Conservation (phyloP, 1,140 invertebrate genomes). For the Cydia amplana region DNA sequence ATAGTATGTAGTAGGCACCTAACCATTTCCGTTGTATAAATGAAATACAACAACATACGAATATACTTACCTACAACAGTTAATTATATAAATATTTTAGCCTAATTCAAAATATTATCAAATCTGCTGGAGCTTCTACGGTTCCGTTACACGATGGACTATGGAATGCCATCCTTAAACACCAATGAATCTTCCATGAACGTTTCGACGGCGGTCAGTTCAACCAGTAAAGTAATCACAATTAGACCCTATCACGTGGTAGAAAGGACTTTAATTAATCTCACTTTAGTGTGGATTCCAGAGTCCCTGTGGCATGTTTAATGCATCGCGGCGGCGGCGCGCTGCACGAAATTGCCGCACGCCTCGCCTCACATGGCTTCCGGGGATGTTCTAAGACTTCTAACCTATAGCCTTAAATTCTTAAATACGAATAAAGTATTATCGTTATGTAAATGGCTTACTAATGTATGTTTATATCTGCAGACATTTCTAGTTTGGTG, state of each 20-base stretch:
- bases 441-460: not conserved
- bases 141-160: not conserved
- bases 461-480: too few species aligned
- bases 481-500: too few species aligned
- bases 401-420: not conserved
- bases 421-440: not conserved
- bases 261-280: not conserved
- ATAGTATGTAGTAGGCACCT: too few species aligned
- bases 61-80: too few species aligned
- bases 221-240: not conserved
- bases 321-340: not conserved
- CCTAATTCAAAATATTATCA: not conserved
- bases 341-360: not conserved
- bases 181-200: not conserved
- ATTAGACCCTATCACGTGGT: not conserved
- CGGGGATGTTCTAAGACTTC: not conserved
- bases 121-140: not conserved
- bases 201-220: not conserved
- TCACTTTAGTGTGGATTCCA: not conserved
- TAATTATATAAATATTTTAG: too few species aligned
- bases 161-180: not conserved
- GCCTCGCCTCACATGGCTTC: not conserved
- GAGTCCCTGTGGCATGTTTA: conserved; percentile 1
- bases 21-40: too few species aligned
- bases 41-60: too few species aligned